Evolutionary conservation across 2,113 vertebrate species (phyloP).

Genomic region (Scatophagus argus): DNA sequence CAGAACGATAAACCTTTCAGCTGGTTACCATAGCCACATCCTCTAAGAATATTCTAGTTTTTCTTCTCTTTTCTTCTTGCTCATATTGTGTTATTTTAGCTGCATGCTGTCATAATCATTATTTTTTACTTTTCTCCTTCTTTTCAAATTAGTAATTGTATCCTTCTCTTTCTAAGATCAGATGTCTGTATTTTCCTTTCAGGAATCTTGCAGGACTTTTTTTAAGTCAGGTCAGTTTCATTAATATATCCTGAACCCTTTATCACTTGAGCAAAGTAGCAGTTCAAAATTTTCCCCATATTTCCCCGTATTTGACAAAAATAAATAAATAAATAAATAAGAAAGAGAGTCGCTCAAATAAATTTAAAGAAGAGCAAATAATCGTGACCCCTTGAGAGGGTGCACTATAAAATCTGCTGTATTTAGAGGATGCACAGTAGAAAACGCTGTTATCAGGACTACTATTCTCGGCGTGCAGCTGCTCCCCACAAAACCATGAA

Average conservation of each 20-base stretch:
- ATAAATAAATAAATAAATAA: no score
- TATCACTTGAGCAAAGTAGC: neutral
- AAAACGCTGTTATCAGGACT: slow-evolving; percentile 41
- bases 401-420: slow-evolving; percentile 7
- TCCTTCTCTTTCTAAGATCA: neutral
- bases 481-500: slow-evolving; percentile 63
- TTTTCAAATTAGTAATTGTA: neutral
- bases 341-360: neutral
- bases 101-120: neutral
- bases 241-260: no score
- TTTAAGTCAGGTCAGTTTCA: no score
- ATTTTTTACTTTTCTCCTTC: neutral
- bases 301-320: neutral
- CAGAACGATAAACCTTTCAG: neutral
- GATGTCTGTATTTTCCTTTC: no score
- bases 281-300: neutral
- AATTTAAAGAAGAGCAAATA: slow-evolving; percentile 14
- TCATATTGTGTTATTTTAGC: neutral
- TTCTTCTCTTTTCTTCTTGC: neutral
- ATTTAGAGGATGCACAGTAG: slow-evolving; percentile 47
- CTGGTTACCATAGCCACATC: neutral
- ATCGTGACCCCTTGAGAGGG: neutral
- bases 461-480: slow-evolving; percentile 46
- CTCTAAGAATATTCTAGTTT: neutral
- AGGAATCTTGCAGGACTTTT: no score